A percentile compares a stretch with the other conserved stretches of the same genome.
phyloP scores from a whole-genome alignment of 2,888 invertebrate genomes.

The Lathronympha strigana region DNA sequence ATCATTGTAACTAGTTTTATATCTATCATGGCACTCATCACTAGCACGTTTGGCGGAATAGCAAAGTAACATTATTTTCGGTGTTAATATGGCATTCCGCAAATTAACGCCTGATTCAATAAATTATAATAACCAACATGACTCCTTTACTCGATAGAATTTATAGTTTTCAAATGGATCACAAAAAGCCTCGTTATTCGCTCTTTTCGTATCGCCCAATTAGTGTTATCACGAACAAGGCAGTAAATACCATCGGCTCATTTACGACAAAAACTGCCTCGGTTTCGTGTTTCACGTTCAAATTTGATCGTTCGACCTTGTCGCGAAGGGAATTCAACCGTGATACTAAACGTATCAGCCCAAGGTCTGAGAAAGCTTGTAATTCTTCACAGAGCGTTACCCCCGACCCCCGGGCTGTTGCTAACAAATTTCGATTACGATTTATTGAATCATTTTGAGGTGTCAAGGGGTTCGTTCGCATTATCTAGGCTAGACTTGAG shows the following conservation, averaged over 20 bases:
- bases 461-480: conserved; percentile 30
- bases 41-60: too few relatives aligned
- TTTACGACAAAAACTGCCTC: conserved; percentile 30
- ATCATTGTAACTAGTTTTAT: neutral
- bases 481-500: conserved; percentile 12
- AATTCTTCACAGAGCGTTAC: conserved; percentile 49
- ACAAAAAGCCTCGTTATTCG: neutral
- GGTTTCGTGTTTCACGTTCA: conserved; percentile 34
- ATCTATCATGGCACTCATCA: too few relatives aligned
- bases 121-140: too few relatives aligned
- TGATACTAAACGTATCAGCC: conserved; percentile 50
- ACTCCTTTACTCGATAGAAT: neutral
- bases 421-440: conserved; percentile 41
- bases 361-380: conserved; percentile 59
- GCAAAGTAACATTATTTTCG: too few relatives aligned
- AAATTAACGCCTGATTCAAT: too few relatives aligned
- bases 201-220: conserved; percentile 22
- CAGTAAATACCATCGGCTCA: conserved; percentile 22
- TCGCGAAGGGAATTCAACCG: conserved; percentile 54
- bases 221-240: conserved; percentile 29
- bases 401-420: conserved; percentile 44
- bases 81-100: too few relatives aligned
- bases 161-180: neutral
- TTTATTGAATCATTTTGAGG: conserved; percentile 38
- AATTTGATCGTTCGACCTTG: conserved; percentile 54